Evolutionary conservation across 2,113 vertebrate species (phyloP), one percentile per base, ranked within the genome.

Genomic region (Benitochromis conjunctus): DNA sequence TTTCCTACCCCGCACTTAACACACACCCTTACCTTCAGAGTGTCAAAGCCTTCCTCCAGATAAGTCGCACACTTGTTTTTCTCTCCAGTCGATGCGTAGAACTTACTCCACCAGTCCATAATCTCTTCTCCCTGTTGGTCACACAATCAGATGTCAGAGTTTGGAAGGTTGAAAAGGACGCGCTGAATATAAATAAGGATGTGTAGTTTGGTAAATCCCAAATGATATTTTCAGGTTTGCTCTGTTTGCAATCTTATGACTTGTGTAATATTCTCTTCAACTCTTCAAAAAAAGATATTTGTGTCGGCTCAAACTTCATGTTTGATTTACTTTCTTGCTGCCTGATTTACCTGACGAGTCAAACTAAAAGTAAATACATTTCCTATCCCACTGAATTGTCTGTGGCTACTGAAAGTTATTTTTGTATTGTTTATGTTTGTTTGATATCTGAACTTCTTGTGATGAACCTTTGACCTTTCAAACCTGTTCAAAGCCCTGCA

Each of bases 81-180:
- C 86, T 99, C 97, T 76, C 98, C 98, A 0, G 84, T 94, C 0
- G 99, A 99, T 9, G 98, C 98, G 1, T 98, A 99, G 87, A 98
- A 99, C 87, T 99, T 99, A 92, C 98, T 98, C 99, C 99, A 99
- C 99, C 99, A 99, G 85, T 99, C 99, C 7, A 99, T 97, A 92
- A 97, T 97, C 12, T 99, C 98, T 56, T 99, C 98, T 57, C 96
- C 98, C 98, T 99, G 89, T 54, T 3, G 84, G 82, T n/a, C 62
- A 92, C 11, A 89, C 7, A 55, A 7, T 58, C 18, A 81, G 53
- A 85, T 51, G 82, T 86, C 77, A 93, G 51, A 92, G 46, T 46
- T 80, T 26, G 21, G 38, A 34, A 54, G 36, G 18, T 62, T 48
- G 4, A 64, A 29, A 18, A 12, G 4, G 1, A 7, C 5, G 14